Evolutionary conservation across 2,797 vertebrate genomes (phyloP).

Genomic region (Cebuella pygmaea): DNA sequence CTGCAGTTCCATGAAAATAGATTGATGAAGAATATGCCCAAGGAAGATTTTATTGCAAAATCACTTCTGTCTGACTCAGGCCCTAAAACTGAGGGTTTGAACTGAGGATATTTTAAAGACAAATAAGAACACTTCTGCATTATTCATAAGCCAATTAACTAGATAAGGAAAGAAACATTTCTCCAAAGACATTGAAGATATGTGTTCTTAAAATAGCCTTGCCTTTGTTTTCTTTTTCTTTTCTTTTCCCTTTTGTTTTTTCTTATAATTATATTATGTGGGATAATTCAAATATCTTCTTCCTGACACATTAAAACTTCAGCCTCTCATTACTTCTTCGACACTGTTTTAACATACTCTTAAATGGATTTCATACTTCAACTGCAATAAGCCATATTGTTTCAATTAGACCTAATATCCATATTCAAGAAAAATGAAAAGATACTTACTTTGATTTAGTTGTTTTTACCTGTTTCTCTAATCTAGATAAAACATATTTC

Average conservation of each 20-base stretch:
- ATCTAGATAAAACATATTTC: constrained; percentile 10
- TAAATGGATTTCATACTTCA: constrained; percentile 64
- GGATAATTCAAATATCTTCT: neutral
- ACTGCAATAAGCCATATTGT: constrained; percentile 51
- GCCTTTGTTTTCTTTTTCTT: neutral
- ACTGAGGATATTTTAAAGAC: constrained; percentile 46
- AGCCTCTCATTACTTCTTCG: constrained; percentile 5
- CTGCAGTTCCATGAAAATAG: constrained; percentile 14
- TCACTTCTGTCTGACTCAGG: neutral
- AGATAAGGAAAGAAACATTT: constrained; percentile 58
- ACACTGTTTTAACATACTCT: constrained; percentile 46
- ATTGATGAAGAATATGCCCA: neutral
- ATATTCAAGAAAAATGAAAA: constrained; percentile 51
- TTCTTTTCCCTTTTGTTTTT: neutral
- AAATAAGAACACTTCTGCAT: constrained; percentile 48
- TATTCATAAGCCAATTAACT: constrained; percentile 39
- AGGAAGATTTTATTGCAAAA: constrained; percentile 53
- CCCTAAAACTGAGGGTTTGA: constrained; percentile 34
- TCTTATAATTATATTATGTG: constrained; percentile 46
- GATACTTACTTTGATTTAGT: constrained; percentile 32
- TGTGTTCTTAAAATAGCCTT: constrained; percentile 64
- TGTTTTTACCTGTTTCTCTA: neutral
- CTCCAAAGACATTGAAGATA: constrained; percentile 33
- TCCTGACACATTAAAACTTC: constrained; percentile 56
- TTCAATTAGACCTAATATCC: constrained; percentile 58